Percentiles rank a stretch among this genome's conserved stretches.
phyloP scores from a whole-genome alignment of 2,113 vertebrate genomes.

The Leuciscus idus region DNA sequence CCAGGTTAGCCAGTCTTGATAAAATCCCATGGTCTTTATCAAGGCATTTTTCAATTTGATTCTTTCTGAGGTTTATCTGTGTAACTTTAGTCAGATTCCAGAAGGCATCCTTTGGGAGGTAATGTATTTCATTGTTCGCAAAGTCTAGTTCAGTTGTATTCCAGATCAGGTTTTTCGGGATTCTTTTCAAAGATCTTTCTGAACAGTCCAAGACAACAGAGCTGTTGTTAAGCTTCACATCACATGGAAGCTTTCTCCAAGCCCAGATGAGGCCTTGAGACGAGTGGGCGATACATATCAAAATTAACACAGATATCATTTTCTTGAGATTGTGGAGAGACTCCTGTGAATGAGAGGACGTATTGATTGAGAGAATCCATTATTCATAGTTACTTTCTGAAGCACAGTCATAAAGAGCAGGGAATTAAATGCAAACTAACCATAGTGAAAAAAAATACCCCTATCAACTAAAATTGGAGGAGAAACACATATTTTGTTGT shows the following conservation, averaged over 20 bases:
- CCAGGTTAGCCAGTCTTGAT: slow-evolving; percentile 51
- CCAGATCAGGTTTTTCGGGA: slow-evolving; percentile 61
- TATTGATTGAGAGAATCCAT: background rate
- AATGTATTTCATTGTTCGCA: slow-evolving; percentile 63
- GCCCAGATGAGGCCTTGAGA: slow-evolving; percentile 32
- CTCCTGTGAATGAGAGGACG: slow-evolving; percentile 31
- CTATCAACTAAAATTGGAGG: too few species aligned
- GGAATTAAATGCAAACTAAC: background rate
- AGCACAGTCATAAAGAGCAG: background rate
- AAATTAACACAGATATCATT: slow-evolving; percentile 18
- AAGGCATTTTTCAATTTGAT: slow-evolving; percentile 39
- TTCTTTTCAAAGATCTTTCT: slow-evolving; percentile 46
- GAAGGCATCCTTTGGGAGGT: slow-evolving; percentile 59
- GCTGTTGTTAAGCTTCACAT: slow-evolving; percentile 39
- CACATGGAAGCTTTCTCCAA: slow-evolving; percentile 62
- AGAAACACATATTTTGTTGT: too few species aligned
- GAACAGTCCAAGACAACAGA: slow-evolving; percentile 56
- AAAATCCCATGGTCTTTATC: slow-evolving; percentile 50
- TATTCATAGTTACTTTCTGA: background rate
- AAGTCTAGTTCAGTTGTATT: slow-evolving; percentile 63
- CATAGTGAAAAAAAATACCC: too few species aligned
- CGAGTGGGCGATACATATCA: slow-evolving; percentile 1
- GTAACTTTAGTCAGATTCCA: slow-evolving; percentile 46
- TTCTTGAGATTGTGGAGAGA: background rate
- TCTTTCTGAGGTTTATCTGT: slow-evolving; percentile 50